Base-by-base conservation (phyloP, 2,888 invertebrate genomes). In the Lepeophtheirus nordmannii region DNA sequence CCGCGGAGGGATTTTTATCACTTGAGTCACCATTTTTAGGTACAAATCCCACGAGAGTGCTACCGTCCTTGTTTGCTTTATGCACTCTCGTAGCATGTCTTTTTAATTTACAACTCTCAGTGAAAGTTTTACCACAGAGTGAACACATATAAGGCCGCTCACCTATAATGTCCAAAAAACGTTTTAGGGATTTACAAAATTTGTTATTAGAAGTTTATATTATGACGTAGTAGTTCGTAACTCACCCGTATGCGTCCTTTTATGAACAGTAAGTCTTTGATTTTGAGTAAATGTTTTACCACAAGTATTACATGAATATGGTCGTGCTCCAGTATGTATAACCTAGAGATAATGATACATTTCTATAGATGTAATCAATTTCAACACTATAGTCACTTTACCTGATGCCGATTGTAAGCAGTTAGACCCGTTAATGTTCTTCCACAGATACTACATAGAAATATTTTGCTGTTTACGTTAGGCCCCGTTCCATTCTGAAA, bases 81-180 rank as follows among this genome's bases (percentile, higher is more conserved):
- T 62, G 62, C 23, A 62, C 41, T 41, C 39, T 38, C n/a, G 17
- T 20, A n/a, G 40, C 11, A 23, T 62, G 62, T n/a, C 62, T 38
- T 20, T 62, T 62, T 20, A 62, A 23, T 23, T 62, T 62, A 40
- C 62, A 62, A 10, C 62, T 62, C 22, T 62, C 62, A 38, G 41
- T 41, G 23, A 62, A 62, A 17, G 62, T 41, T 40, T 62, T 62
- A 14, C 38, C 38, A 23, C 62, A 62, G 39, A 62, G 17, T 11
- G n/a, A 20, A 17, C 62, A 62, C 12, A 38, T 20, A 17, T 39
- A 62, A 7, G 62, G 62, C 14, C 62, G 38, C 41, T 62, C 62
- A 17, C 62, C 62, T 62, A 38, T n/a, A 41, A 41, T n/a, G n/a
- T 30, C 30, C 30, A 30, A 30, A 7, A 30, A 7, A 30, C 30